phyloP scores from a whole-genome alignment of 2,797 vertebrate genomes.

The Nannoperca obscura region DNA sequence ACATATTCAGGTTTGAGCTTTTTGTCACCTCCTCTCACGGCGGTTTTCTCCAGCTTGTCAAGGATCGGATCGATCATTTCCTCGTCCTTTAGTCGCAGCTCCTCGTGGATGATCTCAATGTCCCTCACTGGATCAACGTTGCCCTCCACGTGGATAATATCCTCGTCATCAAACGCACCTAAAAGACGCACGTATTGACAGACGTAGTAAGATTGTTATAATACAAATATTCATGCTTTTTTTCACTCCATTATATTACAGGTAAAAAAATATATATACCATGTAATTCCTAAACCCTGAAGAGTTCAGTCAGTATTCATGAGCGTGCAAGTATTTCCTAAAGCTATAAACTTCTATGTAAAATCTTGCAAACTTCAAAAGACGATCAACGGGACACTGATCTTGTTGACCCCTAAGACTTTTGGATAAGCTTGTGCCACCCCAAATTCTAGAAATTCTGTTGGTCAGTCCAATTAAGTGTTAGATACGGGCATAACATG shows the following conservation, averaged over 20 bases:
- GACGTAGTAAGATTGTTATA: neutral
- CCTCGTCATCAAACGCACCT: slow-evolving; percentile 99
- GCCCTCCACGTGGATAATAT: slow-evolving; percentile 97
- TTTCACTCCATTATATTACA: neutral
- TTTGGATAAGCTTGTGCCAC: neutral
- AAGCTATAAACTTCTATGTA: neutral
- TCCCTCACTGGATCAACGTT: slow-evolving; percentile 94
- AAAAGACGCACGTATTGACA: slow-evolving; percentile 5
- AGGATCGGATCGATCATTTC: slow-evolving; percentile 92
- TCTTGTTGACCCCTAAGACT: neutral
- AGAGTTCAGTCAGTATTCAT: neutral
- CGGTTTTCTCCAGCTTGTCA: slow-evolving; percentile 98
- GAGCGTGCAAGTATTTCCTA: neutral
- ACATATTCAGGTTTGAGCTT: slow-evolving; percentile 99
- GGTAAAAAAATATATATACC: neutral
- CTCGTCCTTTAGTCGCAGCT: slow-evolving; percentile 97
- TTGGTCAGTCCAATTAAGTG: neutral
- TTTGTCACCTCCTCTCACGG: slow-evolving; percentile 95
- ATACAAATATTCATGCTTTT: neutral
- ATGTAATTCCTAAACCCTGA: neutral
- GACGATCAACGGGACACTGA: neutral
- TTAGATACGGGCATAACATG: neutral
- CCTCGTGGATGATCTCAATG: slow-evolving; percentile 91
- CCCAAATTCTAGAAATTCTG: neutral
- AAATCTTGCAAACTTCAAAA: neutral